Percentiles rank a stretch among this genome's conserved stretches.
Evolutionary conservation across 2,113 vertebrate species (phyloP).

Genomic region (Bujurquina vittata): DNA sequence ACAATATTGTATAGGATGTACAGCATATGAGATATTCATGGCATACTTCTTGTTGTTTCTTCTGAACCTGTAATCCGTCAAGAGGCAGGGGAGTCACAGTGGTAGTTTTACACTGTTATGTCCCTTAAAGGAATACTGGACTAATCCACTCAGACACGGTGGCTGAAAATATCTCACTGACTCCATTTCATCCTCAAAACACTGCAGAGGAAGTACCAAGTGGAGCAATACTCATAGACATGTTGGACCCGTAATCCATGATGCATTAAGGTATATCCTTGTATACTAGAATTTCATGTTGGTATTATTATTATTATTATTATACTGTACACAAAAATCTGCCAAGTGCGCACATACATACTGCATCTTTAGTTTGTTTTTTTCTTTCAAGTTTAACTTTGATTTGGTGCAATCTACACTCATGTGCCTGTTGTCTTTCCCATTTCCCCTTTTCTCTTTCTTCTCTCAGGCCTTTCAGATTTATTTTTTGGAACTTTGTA

Average conservation of each 20-base stretch:
- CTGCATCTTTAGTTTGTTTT: too few relatives aligned
- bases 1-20: background rate
- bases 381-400: background rate
- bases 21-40: slow-evolving; percentile 22
- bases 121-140: slow-evolving; percentile 65
- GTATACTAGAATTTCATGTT: background rate
- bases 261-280: background rate
- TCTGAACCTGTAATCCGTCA: slow-evolving; percentile 45
- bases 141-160: slow-evolving; percentile 69
- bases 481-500: background rate
- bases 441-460: background rate
- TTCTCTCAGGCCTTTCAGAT: background rate
- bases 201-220: slow-evolving; percentile 41
- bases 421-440: background rate
- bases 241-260: background rate
- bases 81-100: slow-evolving; percentile 18
- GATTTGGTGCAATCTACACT: background rate
- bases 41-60: slow-evolving; percentile 6
- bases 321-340: background rate
- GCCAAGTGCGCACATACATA: background rate
- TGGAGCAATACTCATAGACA: slow-evolving; percentile 26
- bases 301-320: background rate
- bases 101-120: slow-evolving; percentile 43
- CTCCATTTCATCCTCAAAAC: slow-evolving; percentile 53
- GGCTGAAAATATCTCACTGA: slow-evolving; percentile 69